Evolutionary conservation across 2,113 vertebrate species (phyloP).

Genomic region (Vicugna pacos): DNA sequence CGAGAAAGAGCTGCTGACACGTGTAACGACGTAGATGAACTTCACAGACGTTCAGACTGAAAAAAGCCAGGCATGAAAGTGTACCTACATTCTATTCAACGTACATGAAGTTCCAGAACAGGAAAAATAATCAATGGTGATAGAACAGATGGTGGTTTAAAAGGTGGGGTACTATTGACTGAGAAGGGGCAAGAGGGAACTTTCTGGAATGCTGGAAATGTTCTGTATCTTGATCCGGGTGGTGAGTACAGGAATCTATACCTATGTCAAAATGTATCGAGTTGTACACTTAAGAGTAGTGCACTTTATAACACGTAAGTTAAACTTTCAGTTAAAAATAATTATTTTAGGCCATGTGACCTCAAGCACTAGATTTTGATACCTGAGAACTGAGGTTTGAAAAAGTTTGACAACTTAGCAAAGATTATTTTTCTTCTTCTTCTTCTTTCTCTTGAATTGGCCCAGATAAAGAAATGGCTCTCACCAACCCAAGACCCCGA

Average conservation of each 20-base stretch:
- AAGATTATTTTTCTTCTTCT: neutral
- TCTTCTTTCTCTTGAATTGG: neutral
- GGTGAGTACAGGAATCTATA: neutral
- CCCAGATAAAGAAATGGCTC: conserved; percentile 14
- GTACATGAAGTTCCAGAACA: neutral
- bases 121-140: neutral
- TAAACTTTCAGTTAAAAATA: conserved; percentile 30
- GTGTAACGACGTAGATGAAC: neutral
- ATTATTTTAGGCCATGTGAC: neutral
- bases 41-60: neutral
- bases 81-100: neutral
- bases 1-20: neutral
- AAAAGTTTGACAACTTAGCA: conserved; percentile 23
- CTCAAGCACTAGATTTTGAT: conserved; percentile 10
- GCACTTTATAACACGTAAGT: neutral
- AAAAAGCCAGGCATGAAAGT: neutral
- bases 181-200: neutral
- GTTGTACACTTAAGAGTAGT: neutral
- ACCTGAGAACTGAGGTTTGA: conserved; percentile 4
- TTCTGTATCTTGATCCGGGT: neutral
- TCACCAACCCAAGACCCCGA: neutral
- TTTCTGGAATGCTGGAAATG: conserved; percentile 14
- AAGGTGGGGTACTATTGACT: neutral
- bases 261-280: neutral
- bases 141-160: neutral